Evolutionary conservation across 1,140 invertebrate species (phyloP).

Genomic region (Teleopsis dalmanni): DNA sequence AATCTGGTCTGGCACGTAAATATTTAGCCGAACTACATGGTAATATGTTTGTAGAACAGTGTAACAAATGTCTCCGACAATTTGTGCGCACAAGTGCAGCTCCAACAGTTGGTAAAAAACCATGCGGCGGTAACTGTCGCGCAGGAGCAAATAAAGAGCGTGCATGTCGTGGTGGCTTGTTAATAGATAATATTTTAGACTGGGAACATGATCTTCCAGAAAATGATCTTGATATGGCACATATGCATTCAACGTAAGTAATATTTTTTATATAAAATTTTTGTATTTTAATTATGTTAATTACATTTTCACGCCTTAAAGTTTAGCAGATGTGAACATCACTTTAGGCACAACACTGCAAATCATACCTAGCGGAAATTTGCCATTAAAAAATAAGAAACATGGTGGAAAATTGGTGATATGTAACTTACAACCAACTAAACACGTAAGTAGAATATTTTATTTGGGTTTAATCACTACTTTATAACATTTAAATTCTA

Average conservation of each 20-base stretch:
- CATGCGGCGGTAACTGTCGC: slow-evolving; percentile 68
- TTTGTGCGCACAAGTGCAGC: slow-evolving; percentile 74
- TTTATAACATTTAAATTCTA: background rate
- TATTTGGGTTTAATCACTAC: too few species aligned
- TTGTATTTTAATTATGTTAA: background rate
- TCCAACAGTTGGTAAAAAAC: slow-evolving; percentile 86
- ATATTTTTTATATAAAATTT: background rate
- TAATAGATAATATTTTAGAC: slow-evolving; percentile 89
- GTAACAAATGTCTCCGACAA: slow-evolving; percentile 67
- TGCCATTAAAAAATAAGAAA: slow-evolving; percentile 83
- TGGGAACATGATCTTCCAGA: slow-evolving; percentile 95
- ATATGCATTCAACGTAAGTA: slow-evolving; percentile 76
- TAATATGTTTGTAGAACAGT: slow-evolving; percentile 96
- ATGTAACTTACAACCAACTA: slow-evolving; percentile 94
- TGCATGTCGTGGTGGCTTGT: slow-evolving; percentile 74
- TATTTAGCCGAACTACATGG: slow-evolving; percentile 91
- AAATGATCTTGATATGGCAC: slow-evolving; percentile 76
- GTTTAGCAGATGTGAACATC: slow-evolving; percentile 83
- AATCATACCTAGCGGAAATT: slow-evolving; percentile 93
- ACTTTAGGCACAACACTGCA: slow-evolving; percentile 94
- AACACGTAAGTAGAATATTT: slow-evolving; percentile 83
- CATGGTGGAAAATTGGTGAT: slow-evolving; percentile 85
- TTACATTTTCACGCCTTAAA: slow-evolving; percentile 42
- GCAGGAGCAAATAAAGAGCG: slow-evolving; percentile 53
- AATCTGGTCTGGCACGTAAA: slow-evolving; percentile 73